phyloP scores from a whole-genome alignment of 2,888 invertebrate species.

The Trichogramma dendrolimi region DNA sequence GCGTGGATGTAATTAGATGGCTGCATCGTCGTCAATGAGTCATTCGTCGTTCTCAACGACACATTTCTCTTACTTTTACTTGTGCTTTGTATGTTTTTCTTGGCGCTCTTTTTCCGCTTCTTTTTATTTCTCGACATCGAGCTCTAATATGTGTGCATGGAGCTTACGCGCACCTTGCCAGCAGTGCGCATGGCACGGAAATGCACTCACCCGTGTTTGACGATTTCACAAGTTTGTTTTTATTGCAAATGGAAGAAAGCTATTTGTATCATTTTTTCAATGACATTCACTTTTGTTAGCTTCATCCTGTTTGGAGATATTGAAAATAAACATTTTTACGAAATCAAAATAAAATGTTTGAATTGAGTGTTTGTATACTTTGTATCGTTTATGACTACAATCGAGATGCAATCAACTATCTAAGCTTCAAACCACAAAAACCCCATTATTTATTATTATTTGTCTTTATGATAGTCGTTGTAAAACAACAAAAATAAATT shows the following conservation, averaged over 20 bases:
- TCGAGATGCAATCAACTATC: too few relatives aligned
- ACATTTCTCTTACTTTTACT: constrained; percentile 3
- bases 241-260: not conserved
- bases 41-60: constrained; percentile 13
- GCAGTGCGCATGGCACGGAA: not conserved
- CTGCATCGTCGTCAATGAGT: constrained; percentile 19
- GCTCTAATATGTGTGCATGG: not conserved
- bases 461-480: too few relatives aligned
- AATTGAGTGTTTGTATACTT: too few relatives aligned
- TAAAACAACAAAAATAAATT: too few relatives aligned
- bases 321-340: too few relatives aligned
- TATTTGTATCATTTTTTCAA: too few relatives aligned
- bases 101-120: not conserved
- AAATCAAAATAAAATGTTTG: too few relatives aligned
- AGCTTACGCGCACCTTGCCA: not conserved
- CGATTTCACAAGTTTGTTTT: constrained; percentile 19
- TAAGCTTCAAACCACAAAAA: too few relatives aligned
- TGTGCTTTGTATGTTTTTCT: not conserved
- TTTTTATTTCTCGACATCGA: not conserved
- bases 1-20: constrained; percentile 17
- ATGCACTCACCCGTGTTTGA: not conserved
- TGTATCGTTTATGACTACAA: too few relatives aligned
- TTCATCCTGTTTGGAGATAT: too few relatives aligned
- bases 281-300: too few relatives aligned
- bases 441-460: too few relatives aligned